phyloP scores from a whole-genome alignment of 2,888 invertebrate genomes.

The Leucoma salicis region DNA sequence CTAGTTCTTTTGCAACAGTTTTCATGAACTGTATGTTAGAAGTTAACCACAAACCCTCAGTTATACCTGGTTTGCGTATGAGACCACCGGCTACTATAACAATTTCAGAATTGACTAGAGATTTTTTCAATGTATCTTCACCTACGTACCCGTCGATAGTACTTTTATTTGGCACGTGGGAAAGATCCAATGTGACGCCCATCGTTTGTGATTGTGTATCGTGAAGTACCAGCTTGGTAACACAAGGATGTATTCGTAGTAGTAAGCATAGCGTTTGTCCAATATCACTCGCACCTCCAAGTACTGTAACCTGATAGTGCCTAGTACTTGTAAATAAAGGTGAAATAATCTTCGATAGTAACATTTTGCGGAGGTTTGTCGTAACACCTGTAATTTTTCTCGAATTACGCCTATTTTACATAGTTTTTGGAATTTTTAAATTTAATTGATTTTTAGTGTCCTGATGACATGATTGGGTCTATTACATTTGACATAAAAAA shows the following conservation, averaged over 20 bases:
- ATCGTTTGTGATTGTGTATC: conserved; percentile 64
- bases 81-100: conserved; percentile 86
- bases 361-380: conserved; percentile 4
- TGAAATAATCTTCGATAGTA: conserved; percentile 18
- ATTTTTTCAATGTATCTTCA: conserved; percentile 46
- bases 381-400: background rate
- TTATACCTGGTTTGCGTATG: conserved; percentile 82
- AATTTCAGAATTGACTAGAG: conserved; percentile 81
- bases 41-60: conserved; percentile 82
- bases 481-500: too few species aligned
- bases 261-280: conserved; percentile 81
- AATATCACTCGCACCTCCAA: conserved; percentile 69
- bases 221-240: conserved; percentile 83
- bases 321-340: conserved; percentile 18
- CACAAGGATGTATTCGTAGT: conserved; percentile 79
- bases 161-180: conserved; percentile 67
- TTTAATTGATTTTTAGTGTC: too few species aligned
- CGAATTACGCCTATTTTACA: background rate
- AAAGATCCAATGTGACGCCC: conserved; percentile 69
- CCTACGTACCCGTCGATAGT: conserved; percentile 53
- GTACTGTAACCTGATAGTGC: conserved; percentile 57
- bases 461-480: too few species aligned
- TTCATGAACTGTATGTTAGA: conserved; percentile 65
- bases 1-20: conserved; percentile 47
- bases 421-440: too few species aligned